phyloP scores from a whole-genome alignment of 2,113 vertebrate genomes.

The Athene noctua region DNA sequence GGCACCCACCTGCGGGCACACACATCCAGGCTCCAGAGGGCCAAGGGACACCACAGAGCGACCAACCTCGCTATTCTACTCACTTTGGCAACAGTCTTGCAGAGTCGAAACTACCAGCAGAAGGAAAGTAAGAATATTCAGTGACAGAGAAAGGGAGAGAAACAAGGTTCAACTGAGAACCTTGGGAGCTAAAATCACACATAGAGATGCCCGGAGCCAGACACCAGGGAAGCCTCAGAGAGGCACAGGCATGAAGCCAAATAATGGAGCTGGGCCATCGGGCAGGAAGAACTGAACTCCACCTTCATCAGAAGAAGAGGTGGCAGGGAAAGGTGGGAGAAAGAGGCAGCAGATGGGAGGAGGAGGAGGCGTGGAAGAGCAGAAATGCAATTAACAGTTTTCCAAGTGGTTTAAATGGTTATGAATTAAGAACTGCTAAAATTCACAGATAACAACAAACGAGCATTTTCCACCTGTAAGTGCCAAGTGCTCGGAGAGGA shows the following conservation, averaged over 20 bases:
- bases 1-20: not conserved
- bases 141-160: not conserved
- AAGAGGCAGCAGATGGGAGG: slow-evolving; percentile 5
- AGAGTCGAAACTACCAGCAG: not conserved
- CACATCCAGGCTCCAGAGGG: not conserved
- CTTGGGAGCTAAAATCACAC: not conserved
- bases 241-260: rapidly evolving
- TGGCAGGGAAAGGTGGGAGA: not conserved
- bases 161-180: not conserved
- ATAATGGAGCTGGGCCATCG: not conserved
- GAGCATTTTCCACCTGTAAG: not conserved
- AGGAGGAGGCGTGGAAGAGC: slow-evolving; percentile 19
- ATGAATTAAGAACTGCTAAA: slow-evolving; percentile 23
- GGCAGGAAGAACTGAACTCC: not conserved
- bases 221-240: not conserved
- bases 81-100: not conserved
- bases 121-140: not conserved
- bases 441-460: slow-evolving; percentile 8
- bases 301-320: not conserved
- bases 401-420: not conserved
- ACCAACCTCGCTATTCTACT: rapidly evolving
- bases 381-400: slow-evolving; percentile 10
- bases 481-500: not conserved
- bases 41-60: not conserved
- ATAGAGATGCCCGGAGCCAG: not conserved